phyloP scores from a whole-genome alignment of 2,113 vertebrate genomes.

The Orientallactaga bullata region DNA sequence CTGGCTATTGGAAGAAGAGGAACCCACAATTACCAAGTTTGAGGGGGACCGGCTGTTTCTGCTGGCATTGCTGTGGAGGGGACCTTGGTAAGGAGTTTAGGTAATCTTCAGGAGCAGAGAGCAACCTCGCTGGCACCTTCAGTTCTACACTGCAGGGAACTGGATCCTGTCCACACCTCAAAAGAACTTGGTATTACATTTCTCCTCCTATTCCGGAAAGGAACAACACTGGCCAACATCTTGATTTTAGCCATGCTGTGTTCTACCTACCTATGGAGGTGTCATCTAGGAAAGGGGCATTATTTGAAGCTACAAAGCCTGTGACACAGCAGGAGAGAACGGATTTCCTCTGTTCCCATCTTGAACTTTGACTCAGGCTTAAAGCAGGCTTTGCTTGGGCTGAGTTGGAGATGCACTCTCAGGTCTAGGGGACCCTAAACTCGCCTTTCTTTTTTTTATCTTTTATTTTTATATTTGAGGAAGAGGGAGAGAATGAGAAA shows the following conservation, averaged over 20 bases:
- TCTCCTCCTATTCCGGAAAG: background rate
- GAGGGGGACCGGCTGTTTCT: background rate
- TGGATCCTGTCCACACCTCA: background rate
- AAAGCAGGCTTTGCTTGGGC: background rate
- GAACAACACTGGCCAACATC: rapidly evolving
- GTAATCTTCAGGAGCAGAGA: background rate
- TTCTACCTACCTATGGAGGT: background rate
- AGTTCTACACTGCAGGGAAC: background rate
- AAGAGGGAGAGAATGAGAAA: no score
- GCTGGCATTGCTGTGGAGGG: background rate
- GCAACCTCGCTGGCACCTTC: background rate
- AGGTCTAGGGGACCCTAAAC: background rate
- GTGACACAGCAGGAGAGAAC: background rate
- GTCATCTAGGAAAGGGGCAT: background rate
- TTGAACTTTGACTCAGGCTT: background rate
- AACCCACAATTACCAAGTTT: background rate
- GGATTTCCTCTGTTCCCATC: background rate
- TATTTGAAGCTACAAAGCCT: background rate
- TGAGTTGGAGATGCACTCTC: background rate
- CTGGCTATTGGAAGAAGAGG: background rate
- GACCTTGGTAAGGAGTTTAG: background rate
- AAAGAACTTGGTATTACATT: background rate
- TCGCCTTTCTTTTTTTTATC: background rate
- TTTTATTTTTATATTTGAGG: no score
- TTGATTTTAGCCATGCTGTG: background rate